Percentiles rank a stretch among this genome's conserved stretches.
phyloP scores from a whole-genome alignment of 2,888 invertebrate genomes.

The Hoplodrina blanda region DNA sequence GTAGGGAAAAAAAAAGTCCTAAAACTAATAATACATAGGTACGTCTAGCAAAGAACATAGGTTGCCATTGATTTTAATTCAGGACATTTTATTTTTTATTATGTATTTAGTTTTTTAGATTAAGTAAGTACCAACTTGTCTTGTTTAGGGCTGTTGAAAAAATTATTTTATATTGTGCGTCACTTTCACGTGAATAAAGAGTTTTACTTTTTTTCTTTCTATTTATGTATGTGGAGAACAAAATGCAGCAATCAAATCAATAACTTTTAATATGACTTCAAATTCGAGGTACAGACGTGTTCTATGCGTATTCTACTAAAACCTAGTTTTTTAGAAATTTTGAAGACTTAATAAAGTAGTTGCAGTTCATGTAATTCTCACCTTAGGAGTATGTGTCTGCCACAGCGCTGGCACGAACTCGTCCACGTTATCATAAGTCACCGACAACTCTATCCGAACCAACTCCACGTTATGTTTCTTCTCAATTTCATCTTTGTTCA shows the following conservation, averaged over 20 bases:
- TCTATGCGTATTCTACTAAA: no score
- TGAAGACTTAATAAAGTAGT: background rate
- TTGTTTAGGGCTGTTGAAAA: no score
- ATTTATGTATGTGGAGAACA: no score
- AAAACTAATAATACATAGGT: background rate
- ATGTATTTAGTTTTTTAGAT: no score
- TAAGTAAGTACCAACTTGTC: no score
- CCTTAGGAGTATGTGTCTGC: conserved; percentile 93
- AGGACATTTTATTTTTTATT: no score
- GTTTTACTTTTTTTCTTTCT: no score
- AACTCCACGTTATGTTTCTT: conserved; percentile 77
- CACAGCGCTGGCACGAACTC: conserved; percentile 92
- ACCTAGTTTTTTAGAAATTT: background rate
- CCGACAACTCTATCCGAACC: conserved; percentile 92
- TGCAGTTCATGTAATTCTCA: conserved; percentile 74
- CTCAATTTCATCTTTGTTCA: conserved; percentile 90
- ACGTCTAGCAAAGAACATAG: background rate
- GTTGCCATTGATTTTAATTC: background rate
- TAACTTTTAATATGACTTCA: background rate
- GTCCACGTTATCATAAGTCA: conserved; percentile 93
- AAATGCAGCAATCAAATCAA: background rate
- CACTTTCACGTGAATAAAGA: no score
- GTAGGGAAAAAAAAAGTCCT: background rate
- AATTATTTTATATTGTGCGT: no score
- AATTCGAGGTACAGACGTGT: no score